Conservation (phyloP, 2,888 invertebrate species). For the Rambutsinella grinnellia region DNA sequence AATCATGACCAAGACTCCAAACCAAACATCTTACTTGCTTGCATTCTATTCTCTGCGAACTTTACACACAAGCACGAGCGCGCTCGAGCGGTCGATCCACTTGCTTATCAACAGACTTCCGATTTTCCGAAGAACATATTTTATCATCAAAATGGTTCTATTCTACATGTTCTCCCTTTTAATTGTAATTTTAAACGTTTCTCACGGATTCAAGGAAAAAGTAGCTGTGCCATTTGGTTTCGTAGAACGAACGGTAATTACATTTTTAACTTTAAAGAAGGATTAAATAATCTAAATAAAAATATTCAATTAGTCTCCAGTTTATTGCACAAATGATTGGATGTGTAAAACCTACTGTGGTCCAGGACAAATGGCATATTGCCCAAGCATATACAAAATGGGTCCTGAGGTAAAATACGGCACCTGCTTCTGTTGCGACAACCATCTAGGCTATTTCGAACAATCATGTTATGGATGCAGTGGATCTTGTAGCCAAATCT, state of each 20-base stretch:
- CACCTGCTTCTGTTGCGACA: slow-evolving; percentile 7
- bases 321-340: slow-evolving; percentile 3
- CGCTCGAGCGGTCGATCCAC: too few relatives aligned
- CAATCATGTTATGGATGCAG: neutral
- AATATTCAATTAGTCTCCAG: neutral
- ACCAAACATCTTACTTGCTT: too few relatives aligned
- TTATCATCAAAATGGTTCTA: too few relatives aligned
- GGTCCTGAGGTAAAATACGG: slow-evolving; percentile 2
- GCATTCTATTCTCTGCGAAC: too few relatives aligned
- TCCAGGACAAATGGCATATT: neutral
- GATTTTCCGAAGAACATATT: too few relatives aligned
- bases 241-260: neutral
- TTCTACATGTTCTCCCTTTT: too few relatives aligned
- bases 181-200: too few relatives aligned
- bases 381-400: slow-evolving; percentile 4
- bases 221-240: neutral
- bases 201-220: too few relatives aligned
- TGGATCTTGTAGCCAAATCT: neutral
- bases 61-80: too few relatives aligned
- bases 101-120: too few relatives aligned
- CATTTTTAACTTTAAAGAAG: neutral
- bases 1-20: too few relatives aligned
- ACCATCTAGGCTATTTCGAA: neutral
- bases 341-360: slow-evolving; percentile 5
- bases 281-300: neutral